These are phyloP conservation scores for Epinotia demarniana DNA, from an alignment of 2,888 invertebrate species.

Conservation along the genomic window DNA sequence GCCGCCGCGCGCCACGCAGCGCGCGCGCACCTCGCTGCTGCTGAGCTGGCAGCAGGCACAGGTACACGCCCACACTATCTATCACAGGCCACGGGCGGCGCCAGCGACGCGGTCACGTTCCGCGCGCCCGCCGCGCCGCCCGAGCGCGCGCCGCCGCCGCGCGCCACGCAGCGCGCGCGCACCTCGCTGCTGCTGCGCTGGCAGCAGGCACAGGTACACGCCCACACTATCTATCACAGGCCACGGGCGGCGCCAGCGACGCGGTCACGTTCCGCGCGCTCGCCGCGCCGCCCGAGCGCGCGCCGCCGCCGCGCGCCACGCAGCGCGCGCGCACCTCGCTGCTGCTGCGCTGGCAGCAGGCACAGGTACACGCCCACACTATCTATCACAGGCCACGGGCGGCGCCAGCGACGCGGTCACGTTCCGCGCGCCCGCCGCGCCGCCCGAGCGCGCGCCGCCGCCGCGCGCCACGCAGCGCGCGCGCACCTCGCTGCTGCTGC, in stretches of 20 bases:
- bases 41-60: constrained; percentile 89
- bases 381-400: constrained; percentile 88
- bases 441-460: constrained; percentile 89
- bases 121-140: constrained; percentile 93
- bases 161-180: constrained; percentile 88
- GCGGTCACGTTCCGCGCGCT: constrained; percentile 92
- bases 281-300: constrained; percentile 91
- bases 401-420: constrained; percentile 90
- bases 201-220: constrained; percentile 83
- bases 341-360: constrained; percentile 89
- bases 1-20: constrained; percentile 89
- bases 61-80: not conserved
- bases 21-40: constrained; percentile 89
- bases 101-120: constrained; percentile 92
- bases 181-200: constrained; percentile 89
- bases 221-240: constrained; percentile 67
- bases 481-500: constrained; percentile 88
- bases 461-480: constrained; percentile 89
- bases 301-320: constrained; percentile 89
- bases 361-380: constrained; percentile 59
- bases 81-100: constrained; percentile 89
- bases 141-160: constrained; percentile 89
- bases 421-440: constrained; percentile 92
- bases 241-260: constrained; percentile 90
- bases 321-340: constrained; percentile 89